Base-by-base conservation (phyloP, 2,888 invertebrate species). In the Agriopis marginaria region DNA sequence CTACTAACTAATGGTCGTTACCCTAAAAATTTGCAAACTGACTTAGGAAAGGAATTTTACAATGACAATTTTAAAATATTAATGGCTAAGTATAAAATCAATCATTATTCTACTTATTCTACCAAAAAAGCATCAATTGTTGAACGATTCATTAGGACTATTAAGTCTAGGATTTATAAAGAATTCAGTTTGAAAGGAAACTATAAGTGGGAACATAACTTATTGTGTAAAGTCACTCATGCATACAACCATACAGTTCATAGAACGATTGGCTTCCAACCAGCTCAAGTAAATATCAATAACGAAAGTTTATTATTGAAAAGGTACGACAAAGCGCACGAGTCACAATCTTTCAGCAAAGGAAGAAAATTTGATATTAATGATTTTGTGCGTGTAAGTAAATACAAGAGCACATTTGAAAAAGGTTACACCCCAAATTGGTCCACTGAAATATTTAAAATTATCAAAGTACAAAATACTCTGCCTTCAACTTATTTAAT, bases 131-230 rank as follows among this genome's bases (percentile, higher is more conserved):
- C 61, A 51, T 63, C 63, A 23, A 63, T 44, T 68, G 80, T 50
- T 70, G 78, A 59, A 78, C 77, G 51, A 45, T 23, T 63, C 4
- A 63, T 63, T 9, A 53, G 63, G 45, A 63, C 63, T 9, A 12
- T 53, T 45, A 63, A 63, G 11, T 11, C 9, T 54, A 63, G 54
- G 14, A 23, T 63, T 3, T 55, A 40, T 14, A 63, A 55, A 40
- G 6, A 39, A 4, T 40, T 63, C 49, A 7, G 6, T 39, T 12
- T 58, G 5, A 23, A 17, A 0, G 64, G 50, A 10, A 17, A 64
- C 40, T 23, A 50, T 9, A n/a, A 32, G 9, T 63, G 63, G 63
- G n/a, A 12, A 9, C 23, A 23, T 3, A 23, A 32, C 4, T 2
- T 10, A 4, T 39, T 63, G 32, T 9, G 54, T 7, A 55, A n/a